Evolutionary conservation across 2,797 vertebrate genomes (phyloP).

Genomic region (Coregonus sp.): DNA sequence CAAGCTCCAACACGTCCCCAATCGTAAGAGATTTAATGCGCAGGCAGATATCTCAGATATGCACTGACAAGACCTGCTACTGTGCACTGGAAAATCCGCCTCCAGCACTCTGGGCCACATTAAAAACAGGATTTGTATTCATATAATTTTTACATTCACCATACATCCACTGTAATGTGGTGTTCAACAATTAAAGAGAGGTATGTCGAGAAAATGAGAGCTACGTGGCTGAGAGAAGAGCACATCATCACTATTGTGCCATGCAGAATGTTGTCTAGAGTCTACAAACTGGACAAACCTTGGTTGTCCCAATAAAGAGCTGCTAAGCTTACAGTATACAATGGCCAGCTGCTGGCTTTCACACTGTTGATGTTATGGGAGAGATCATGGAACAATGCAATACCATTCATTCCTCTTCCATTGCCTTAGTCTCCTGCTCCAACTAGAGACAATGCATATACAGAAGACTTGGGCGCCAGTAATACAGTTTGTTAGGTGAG

Average conservation of each 20-base stretch:
- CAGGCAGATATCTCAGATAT: constrained; percentile 3
- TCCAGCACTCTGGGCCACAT: neutral
- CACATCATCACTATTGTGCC: neutral
- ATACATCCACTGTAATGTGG: neutral
- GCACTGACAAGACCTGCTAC: constrained; percentile 2
- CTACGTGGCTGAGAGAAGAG: neutral
- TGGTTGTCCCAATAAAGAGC: neutral
- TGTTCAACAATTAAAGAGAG: neutral
- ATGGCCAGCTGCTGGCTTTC: neutral
- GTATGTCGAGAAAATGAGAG: neutral
- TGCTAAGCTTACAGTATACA: neutral
- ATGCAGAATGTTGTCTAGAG: neutral
- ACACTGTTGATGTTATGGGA: neutral
- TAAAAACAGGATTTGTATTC: neutral
- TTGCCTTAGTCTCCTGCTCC: neutral
- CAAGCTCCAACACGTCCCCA: neutral
- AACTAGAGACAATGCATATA: neutral
- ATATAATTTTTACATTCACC: neutral
- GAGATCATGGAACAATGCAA: neutral
- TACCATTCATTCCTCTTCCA: neutral
- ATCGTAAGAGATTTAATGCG: neutral
- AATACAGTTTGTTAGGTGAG: neutral
- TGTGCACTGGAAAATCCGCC: neutral
- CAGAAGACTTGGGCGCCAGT: neutral
- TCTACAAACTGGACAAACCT: neutral